These are phyloP conservation scores for Hyla sarda DNA, from an alignment of 2,113 vertebrate genomes.

Conservation along the genomic window DNA sequence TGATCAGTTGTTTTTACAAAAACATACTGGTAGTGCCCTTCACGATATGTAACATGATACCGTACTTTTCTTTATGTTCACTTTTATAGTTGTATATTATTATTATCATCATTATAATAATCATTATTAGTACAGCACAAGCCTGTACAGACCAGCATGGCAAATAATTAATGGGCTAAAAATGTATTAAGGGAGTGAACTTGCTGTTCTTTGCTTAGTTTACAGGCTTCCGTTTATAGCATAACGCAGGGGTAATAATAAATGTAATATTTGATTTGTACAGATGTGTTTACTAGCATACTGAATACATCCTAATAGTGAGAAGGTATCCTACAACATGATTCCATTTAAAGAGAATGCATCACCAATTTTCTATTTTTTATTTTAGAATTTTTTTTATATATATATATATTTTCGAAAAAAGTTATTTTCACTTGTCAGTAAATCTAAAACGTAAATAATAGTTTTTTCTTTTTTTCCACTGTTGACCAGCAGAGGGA, in stretches of 20 bases:
- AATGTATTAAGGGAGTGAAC: neutral
- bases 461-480: no score
- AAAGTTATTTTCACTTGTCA: no score
- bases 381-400: no score
- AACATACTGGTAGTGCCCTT: neutral
- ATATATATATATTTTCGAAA: no score
- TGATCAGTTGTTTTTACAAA: no score
- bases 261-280: slow-evolving; percentile 20
- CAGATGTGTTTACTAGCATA: slow-evolving; percentile 8
- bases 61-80: neutral
- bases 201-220: slow-evolving; percentile 12
- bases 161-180: neutral
- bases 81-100: neutral
- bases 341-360: no score
- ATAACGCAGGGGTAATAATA: slow-evolving; percentile 7
- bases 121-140: neutral
- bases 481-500: no score
- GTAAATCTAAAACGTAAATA: no score
- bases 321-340: neutral
- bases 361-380: no score
- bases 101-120: neutral
- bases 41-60: neutral
- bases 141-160: neutral
- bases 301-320: neutral
- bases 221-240: slow-evolving; percentile 11